Evolutionary conservation across 2,113 vertebrate species (phyloP), one percentile per base, ranked within the genome.

Genomic region (Gambusia affinis): DNA sequence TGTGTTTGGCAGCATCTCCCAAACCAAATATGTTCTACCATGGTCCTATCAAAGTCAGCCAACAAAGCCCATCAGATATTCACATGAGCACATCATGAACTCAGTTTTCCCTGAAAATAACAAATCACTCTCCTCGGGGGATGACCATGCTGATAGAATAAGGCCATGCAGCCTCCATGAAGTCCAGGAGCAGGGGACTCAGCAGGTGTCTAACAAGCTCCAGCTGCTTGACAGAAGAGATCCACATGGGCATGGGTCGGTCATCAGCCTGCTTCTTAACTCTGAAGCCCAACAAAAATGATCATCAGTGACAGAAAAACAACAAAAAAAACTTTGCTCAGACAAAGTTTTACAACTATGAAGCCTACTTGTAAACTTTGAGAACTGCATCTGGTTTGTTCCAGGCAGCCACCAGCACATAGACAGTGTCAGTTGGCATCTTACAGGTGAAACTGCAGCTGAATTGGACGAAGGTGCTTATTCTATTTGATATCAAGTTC

Each of bases 191-290:
- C 61, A 97, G 72, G 4, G 96, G 95, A 77, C 61, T 92, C 82
- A 97, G 94, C 84, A 97, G 88, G 85, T 96, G 94, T 79, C 93
- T 95, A 35, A 95, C 95, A 4, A 95, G 94, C 79, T 96, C 93
- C 85, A 97, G 83, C 67, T 97, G 96, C 72, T 94, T 93, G 10
- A 96, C 92, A 31, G 91, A 96, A 51, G 96, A 97, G 75, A 97
- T 95, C 96, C 96, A 97, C 75, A 97, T 76, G 29, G 96, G 97
- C 96, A 97, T 97, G 81, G 96, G 96, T 24, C 96, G 91, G 78
- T 97, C 96, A 89, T 96, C 90, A 11, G 96, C 96, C 84, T 97
- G 96, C 79, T 93, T 94, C 86, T 97, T 97, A 67, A 95, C 95
- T 8, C 96, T 97, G 75, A 28, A 67, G 4, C 27, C 44, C 72